Conservation (phyloP, 1,140 invertebrate species). For the Goniozus legneri region DNA sequence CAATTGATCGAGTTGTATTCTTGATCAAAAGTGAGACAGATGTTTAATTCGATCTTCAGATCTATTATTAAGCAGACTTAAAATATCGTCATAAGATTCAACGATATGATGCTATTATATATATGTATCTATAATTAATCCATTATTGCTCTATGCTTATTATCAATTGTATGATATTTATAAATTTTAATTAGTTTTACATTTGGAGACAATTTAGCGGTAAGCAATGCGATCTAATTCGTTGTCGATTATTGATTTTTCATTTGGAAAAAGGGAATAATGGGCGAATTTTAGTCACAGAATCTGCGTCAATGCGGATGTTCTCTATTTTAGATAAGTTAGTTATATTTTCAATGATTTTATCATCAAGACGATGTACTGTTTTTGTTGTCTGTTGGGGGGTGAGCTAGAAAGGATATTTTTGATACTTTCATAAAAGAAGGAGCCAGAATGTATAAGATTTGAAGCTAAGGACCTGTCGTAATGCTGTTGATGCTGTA, state of each 20-base stretch:
- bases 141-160: constrained; percentile 48
- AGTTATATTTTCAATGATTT: constrained; percentile 44
- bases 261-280: constrained; percentile 26
- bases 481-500: constrained; percentile 40
- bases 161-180: constrained; percentile 50
- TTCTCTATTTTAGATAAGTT: constrained; percentile 32
- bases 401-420: constrained; percentile 55
- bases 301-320: constrained; percentile 21
- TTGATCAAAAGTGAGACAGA: constrained; percentile 30
- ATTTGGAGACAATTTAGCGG: constrained; percentile 38
- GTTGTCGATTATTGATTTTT: constrained; percentile 24
- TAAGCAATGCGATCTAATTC: constrained; percentile 26
- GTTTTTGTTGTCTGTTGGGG: constrained; percentile 49
- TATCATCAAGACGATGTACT: constrained; percentile 36
- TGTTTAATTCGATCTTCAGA: constrained; percentile 34
- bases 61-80: constrained; percentile 25
- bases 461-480: constrained; percentile 37
- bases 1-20: constrained; percentile 29
- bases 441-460: constrained; percentile 37
- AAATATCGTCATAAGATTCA: constrained; percentile 48
- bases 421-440: constrained; percentile 59
- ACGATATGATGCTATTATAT: constrained; percentile 48
- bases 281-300: constrained; percentile 27
- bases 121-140: constrained; percentile 48
- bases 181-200: constrained; percentile 51